Evolutionary conservation across 2,888 invertebrate genomes (phyloP).

Genomic region (Helicoverpa assulta): DNA sequence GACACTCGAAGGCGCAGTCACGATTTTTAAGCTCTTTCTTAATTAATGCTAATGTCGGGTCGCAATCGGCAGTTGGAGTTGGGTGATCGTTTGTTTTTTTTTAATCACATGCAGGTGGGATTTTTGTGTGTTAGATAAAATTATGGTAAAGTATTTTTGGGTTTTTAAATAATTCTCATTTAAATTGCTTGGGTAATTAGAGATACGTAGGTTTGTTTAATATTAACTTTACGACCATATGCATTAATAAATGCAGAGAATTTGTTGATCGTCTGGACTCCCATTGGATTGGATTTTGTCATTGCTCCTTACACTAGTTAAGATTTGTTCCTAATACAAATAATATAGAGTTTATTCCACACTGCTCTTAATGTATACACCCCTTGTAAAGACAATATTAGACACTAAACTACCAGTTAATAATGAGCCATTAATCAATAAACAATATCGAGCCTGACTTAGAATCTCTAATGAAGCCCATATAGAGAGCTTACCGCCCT

Average conservation of each 20-base stretch:
- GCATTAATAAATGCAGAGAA: no score
- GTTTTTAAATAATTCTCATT: background rate
- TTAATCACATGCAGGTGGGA: slow-evolving; percentile 49
- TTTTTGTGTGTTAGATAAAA: background rate
- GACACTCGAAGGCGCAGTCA: slow-evolving; percentile 52
- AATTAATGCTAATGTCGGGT: slow-evolving; percentile 62
- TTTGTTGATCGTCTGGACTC: no score
- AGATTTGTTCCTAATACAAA: background rate
- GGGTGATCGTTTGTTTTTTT: slow-evolving; percentile 50
- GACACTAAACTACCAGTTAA: background rate
- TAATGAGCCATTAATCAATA: slow-evolving; percentile 2
- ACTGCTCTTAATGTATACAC: background rate
- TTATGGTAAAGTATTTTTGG: background rate
- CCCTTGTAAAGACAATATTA: background rate
- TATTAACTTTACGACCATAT: no score
- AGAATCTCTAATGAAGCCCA: background rate
- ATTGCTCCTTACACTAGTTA: background rate
- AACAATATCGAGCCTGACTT: slow-evolving; percentile 1
- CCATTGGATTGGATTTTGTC: background rate
- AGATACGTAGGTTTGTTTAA: no score
- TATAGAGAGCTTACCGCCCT: background rate
- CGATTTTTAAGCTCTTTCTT: slow-evolving; percentile 60
- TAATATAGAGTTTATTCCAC: background rate
- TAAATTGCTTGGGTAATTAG: no score
- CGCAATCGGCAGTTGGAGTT: slow-evolving; percentile 53